phyloP scores from a whole-genome alignment of 2,113 vertebrate genomes.

The Pseudois nayaur region DNA sequence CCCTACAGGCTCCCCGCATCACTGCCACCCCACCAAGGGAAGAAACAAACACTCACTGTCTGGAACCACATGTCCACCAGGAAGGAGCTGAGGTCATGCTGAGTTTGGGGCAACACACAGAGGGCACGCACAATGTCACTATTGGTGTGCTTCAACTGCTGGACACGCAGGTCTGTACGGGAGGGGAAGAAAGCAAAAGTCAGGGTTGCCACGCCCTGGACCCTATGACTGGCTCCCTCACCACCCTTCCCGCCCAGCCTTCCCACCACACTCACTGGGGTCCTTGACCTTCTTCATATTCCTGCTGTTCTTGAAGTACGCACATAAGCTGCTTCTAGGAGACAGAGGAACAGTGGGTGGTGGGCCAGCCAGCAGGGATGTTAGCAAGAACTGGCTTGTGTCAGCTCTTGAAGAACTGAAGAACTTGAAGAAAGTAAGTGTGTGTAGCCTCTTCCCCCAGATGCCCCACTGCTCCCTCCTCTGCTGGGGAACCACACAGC shows the following conservation, averaged over 20 bases:
- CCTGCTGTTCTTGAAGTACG: constrained; percentile 86
- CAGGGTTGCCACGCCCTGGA: neutral
- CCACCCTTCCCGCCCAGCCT: neutral
- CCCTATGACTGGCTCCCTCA: constrained; percentile 42
- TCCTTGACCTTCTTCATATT: constrained; percentile 87
- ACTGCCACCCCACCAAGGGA: neutral
- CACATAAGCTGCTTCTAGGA: constrained; percentile 80
- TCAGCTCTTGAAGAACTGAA: neutral
- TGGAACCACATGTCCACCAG: constrained; percentile 84
- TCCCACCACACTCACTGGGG: constrained; percentile 77
- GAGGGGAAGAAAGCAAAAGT: neutral
- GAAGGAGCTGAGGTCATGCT: constrained; percentile 86
- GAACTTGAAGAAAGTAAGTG: constrained; percentile 67
- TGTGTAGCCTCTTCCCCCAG: neutral
- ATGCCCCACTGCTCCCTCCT: neutral
- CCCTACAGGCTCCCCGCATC: neutral
- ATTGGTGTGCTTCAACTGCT: constrained; percentile 84
- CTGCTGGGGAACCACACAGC: neutral
- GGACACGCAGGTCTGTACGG: constrained; percentile 76
- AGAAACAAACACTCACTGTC: constrained; percentile 76
- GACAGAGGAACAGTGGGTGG: neutral
- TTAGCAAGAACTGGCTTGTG: neutral
- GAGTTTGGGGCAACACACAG: constrained; percentile 86
- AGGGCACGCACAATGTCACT: constrained; percentile 85
- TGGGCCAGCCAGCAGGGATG: neutral